Percentiles rank a stretch among this genome's conserved stretches.
Evolutionary conservation across 1,140 invertebrate species (phyloP).

Genomic region (Drosophila lacteicornis): DNA sequence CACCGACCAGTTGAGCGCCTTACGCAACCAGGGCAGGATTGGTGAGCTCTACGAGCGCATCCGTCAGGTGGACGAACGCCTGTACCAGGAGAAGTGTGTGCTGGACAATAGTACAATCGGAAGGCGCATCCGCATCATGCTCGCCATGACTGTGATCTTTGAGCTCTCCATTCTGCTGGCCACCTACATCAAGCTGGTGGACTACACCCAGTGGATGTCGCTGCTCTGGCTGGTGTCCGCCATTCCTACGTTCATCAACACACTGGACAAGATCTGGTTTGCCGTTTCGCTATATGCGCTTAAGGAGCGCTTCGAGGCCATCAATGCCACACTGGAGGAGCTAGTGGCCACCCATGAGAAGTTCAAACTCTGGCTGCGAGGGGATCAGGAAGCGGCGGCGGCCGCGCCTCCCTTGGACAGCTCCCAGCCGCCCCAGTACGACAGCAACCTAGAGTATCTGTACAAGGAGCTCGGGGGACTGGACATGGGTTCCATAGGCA

Average conservation of each 20-base stretch:
- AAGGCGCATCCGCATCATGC: constrained; percentile 65
- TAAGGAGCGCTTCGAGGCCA: constrained; percentile 75
- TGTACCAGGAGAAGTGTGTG: constrained; percentile 64
- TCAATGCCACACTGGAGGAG: constrained; percentile 72
- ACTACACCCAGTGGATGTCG: constrained; percentile 70
- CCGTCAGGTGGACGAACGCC: constrained; percentile 70
- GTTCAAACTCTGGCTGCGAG: constrained; percentile 59
- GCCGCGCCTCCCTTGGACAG: constrained; percentile 25
- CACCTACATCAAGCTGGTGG: constrained; percentile 70
- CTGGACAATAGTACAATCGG: constrained; percentile 66
- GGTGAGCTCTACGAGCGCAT: constrained; percentile 78
- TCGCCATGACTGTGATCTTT: constrained; percentile 68
- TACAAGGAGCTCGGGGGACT: constrained; percentile 72
- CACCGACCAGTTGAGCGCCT: constrained; percentile 71
- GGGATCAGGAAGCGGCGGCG: constrained; percentile 17
- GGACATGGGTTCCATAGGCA: constrained; percentile 62
- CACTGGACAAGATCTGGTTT: constrained; percentile 84
- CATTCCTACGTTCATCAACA: constrained; percentile 77
- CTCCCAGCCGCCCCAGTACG: constrained; percentile 66
- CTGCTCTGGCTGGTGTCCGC: constrained; percentile 70
- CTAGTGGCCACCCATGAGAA: constrained; percentile 69
- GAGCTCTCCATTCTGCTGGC: constrained; percentile 69
- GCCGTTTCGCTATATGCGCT: constrained; percentile 72
- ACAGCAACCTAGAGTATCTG: constrained; percentile 70
- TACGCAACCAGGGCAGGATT: constrained; percentile 73